These are phyloP conservation scores for Polyommatus iphigenia DNA, from an alignment of 2,888 invertebrate genomes.

Conservation along the genomic window DNA sequence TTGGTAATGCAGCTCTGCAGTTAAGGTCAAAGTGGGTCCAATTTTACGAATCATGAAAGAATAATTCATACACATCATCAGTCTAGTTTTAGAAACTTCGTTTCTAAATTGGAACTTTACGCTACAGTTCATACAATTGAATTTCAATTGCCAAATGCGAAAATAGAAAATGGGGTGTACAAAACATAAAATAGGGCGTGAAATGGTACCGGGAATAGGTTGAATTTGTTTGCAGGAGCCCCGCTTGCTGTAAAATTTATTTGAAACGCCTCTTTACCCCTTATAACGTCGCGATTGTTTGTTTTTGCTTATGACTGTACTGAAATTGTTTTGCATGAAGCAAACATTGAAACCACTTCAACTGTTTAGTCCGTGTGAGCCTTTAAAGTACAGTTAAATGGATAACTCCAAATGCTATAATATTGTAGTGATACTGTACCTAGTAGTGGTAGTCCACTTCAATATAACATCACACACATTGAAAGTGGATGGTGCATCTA, in stretches of 20 bases:
- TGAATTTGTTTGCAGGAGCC: slow-evolving; percentile 71
- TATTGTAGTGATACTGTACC: too few species aligned
- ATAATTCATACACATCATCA: slow-evolving; percentile 34
- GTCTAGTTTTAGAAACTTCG: slow-evolving; percentile 42
- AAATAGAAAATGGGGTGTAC: slow-evolving; percentile 42
- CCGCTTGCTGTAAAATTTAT: slow-evolving; percentile 62
- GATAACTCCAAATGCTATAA: not conserved
- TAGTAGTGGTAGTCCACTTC: too few species aligned
- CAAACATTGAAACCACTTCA: not conserved
- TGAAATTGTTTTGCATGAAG: not conserved
- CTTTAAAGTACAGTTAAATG: not conserved
- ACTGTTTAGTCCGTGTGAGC: not conserved
- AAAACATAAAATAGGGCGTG: slow-evolving; percentile 69
- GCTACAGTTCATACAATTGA: slow-evolving; percentile 63
- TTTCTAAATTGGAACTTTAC: slow-evolving; percentile 29
- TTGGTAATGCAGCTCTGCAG: too few species aligned
- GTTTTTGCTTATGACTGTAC: slow-evolving; percentile 32
- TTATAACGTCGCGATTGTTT: slow-evolving; percentile 47
- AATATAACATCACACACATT: too few species aligned
- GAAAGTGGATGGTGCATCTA: too few species aligned
- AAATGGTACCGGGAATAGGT: slow-evolving; percentile 70
- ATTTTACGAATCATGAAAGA: not conserved
- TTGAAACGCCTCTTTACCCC: slow-evolving; percentile 56
- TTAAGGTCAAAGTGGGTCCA: not conserved
- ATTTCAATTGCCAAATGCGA: slow-evolving; percentile 71